Evolutionary conservation across 2,113 vertebrate species (phyloP), one percentile per base, ranked within the genome.

Genomic region (Solea senegalensis): DNA sequence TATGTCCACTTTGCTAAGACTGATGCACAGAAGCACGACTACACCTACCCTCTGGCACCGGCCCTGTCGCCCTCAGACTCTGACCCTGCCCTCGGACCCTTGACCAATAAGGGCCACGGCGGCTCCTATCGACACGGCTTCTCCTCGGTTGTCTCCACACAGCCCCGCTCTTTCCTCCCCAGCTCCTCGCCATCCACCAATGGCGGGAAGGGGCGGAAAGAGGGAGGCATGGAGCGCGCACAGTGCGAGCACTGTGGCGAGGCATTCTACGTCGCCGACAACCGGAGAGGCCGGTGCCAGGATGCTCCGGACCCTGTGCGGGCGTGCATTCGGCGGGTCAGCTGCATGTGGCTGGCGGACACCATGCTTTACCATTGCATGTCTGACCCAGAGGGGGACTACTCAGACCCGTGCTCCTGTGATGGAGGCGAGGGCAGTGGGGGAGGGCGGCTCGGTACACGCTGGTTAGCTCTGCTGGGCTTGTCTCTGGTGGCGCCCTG

Each of bases 321-420:
- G 75, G 94, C 89, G 63, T 98, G 96, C 90, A 95, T 99, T 88
- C 95, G 93, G 77, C 92, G 95, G 60, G 94, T 95, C 88, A 99
- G 98, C 94, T 99, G 97, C 89, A 97, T 99, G 97, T 98, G 96
- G 96, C 96, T 97, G 0, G 97, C 98, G 21, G 97, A 99, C 94
- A 98, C 95, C 86, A 94, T 99, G 95, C 96, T 99, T 65, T 99
- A 99, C 87, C 98, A 99, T 95, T 99, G 98, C 93, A 98, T 99
- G 98, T 99, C 98, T 1, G 98, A 99, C 90, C 96, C 98, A 0
- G 98, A 99, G 92, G 98, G 98, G 56, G 98, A 99, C 91, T 99
- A 98, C 54, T 97, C 95, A 2, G 97, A 99, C 93, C 96, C 97
- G 58, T 99, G 98, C 91, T 98, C 97, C 8, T 99, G 98, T 1